Base-by-base conservation (phyloP, 2,888 invertebrate species). In the Argyresthia goedartella region DNA sequence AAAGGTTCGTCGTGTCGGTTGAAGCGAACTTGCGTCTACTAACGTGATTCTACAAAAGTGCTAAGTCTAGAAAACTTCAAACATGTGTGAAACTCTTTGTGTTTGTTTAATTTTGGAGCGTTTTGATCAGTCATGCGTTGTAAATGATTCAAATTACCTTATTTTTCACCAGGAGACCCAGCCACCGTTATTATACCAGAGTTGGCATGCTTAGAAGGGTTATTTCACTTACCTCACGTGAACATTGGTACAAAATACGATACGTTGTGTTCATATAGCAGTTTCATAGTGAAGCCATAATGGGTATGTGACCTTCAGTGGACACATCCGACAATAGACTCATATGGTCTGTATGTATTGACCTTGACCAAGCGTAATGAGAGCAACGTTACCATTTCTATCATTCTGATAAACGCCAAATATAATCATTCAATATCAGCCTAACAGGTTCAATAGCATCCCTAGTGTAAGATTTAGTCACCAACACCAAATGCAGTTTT, bases 51-150 rank as follows among this genome's bases (percentile, higher is more conserved):
- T 77, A 76, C 67, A 55, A 63, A 59, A 58, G 74, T 73, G 72
- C 66, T 57, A 14, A 13, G 64, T 25, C 25, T 25, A 25, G 62
- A 58, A 60, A 66, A 59, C 59, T 57, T 64, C 66, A 58, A 56
- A 58, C 54, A 64, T 68, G 63, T 53, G 51, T 56, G 52, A 56
- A 34, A 44, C 46, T 42, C 49, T 55, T 48, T 53, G 79, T 80
- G 77, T 65, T 64, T 69, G 72, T 80, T 84, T 82, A 82, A 78
- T 79, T 80, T 82, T 84, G 84, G 82, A 84, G 80, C 74, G 69
- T 71, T 74, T 67, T 69, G 25, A 25, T 25, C 59, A 65, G 59
- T 59, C 80, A 79, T 81, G 81, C 82, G 72, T 54, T 64, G 58
- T 50, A 57, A 57, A 52, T 51, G 54, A 50, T 53, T 49, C 76